phyloP scores from a whole-genome alignment of 1,140 invertebrate genomes.

The silkworm (Bombyx mori) region DNA sequence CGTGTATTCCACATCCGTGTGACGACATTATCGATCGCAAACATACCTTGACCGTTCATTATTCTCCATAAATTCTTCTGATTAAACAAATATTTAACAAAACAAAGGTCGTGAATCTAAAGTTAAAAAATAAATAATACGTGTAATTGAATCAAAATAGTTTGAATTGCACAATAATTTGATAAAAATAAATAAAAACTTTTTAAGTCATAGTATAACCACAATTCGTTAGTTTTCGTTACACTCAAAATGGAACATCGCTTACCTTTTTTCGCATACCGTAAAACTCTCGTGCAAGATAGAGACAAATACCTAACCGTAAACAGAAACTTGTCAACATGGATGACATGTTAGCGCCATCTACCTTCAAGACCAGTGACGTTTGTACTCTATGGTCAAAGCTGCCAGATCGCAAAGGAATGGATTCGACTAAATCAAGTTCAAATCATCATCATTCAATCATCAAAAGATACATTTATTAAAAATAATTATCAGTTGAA shows the following conservation, averaged over 20 bases:
- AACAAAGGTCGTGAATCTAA: conserved; percentile 25
- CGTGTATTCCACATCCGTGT: conserved; percentile 37
- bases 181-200: conserved; percentile 48
- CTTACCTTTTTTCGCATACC: conserved; percentile 18
- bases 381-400: conserved; percentile 32
- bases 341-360: conserved; percentile 39
- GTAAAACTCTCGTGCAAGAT: conserved; percentile 13
- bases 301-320: conserved; percentile 35
- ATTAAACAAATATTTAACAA: conserved; percentile 9
- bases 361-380: conserved; percentile 28
- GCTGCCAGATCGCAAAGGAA: conserved; percentile 16
- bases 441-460: no score
- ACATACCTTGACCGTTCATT: conserved; percentile 60
- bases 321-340: conserved; percentile 44
- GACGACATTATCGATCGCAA: conserved; percentile 61
- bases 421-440: no score
- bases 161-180: conserved; percentile 44
- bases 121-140: conserved; percentile 22
- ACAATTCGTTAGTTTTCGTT: conserved; percentile 68
- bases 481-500: no score
- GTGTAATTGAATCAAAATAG: conserved; percentile 20
- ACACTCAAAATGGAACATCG: conserved; percentile 51
- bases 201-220: conserved; percentile 41
- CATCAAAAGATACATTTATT: no score
- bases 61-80: conserved; percentile 48